phyloP scores from a whole-genome alignment of 2,113 vertebrate species.

The Caloenas nicobarica region DNA sequence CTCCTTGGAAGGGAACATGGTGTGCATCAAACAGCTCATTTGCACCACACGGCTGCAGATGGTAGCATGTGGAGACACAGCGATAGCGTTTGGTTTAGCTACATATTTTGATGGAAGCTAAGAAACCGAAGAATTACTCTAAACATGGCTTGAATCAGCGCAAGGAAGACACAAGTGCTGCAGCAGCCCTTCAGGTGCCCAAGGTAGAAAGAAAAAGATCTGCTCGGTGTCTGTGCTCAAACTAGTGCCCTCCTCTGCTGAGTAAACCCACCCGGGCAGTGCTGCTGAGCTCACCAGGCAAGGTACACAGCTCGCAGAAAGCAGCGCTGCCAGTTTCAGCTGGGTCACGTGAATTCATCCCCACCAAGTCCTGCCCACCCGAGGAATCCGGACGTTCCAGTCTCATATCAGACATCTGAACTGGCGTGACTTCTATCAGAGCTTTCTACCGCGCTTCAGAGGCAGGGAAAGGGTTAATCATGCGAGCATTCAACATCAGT shows the following conservation, averaged over 20 bases:
- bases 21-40: accelerated
- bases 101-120: neutral
- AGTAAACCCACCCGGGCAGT: accelerated
- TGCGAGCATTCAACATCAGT: neutral
- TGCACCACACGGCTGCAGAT: neutral
- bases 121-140: neutral
- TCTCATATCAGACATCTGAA: neutral
- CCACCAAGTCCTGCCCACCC: neutral
- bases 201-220: neutral
- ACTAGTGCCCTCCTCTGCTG: neutral
- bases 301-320: neutral
- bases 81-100: neutral
- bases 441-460: neutral
- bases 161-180: neutral
- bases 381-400: neutral
- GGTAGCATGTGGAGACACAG: neutral
- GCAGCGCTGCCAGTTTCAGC: neutral
- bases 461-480: conserved; percentile 15
- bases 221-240: neutral
- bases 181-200: neutral
- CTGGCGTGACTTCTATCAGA: neutral
- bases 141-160: neutral
- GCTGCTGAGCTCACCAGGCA: neutral
- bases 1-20: accelerated
- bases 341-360: conserved; percentile 5